phyloP scores from a whole-genome alignment of 2,113 vertebrate species.

The Sinocyclocheilus anshuiensis region DNA sequence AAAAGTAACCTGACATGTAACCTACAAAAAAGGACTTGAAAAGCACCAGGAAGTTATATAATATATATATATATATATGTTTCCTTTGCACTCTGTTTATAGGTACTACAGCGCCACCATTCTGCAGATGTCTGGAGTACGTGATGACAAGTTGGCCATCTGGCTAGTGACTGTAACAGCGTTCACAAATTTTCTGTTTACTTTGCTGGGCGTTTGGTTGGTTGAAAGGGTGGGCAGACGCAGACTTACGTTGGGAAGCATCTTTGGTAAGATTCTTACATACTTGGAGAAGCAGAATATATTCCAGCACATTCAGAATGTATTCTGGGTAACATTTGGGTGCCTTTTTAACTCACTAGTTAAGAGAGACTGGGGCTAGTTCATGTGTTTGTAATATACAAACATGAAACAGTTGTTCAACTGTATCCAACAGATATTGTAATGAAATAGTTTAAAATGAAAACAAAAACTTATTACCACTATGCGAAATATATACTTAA shows the following conservation, averaged over 20 bases:
- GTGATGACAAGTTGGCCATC: constrained; percentile 90
- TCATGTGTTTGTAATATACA: background rate
- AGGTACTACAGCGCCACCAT: constrained; percentile 99
- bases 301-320: background rate
- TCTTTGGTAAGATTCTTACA: constrained; percentile 79
- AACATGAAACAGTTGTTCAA: background rate
- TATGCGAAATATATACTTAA: too few relatives aligned
- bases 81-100: background rate
- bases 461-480: background rate
- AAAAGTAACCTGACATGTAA: background rate
- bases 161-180: constrained; percentile 92
- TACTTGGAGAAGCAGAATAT: background rate
- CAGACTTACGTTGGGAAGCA: constrained; percentile 89
- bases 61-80: background rate
- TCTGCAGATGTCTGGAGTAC: constrained; percentile 97
- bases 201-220: constrained; percentile 93
- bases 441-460: background rate
- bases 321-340: background rate
- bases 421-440: background rate
- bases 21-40: background rate
- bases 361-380: background rate
- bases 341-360: background rate
- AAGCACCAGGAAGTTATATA: background rate
- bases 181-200: constrained; percentile 96
- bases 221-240: constrained; percentile 93